Evolutionary conservation across 2,113 vertebrate genomes (phyloP).

Genomic region (Hydrolagus affinis): DNA sequence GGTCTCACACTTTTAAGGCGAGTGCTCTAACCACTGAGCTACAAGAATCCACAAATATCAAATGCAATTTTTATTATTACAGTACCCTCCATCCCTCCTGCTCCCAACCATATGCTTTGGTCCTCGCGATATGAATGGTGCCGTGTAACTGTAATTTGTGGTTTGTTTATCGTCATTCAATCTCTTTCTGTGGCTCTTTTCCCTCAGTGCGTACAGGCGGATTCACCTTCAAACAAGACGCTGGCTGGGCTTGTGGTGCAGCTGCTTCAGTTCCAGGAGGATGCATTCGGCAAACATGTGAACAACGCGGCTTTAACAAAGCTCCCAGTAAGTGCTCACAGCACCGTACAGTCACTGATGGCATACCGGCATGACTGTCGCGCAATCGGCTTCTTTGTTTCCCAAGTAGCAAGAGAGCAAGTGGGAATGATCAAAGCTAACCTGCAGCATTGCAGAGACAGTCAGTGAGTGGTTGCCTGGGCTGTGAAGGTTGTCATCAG

Average conservation of each 20-base stretch:
- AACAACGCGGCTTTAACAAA: slow-evolving; percentile 97
- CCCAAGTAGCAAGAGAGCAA: not conserved
- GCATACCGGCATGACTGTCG: too few species aligned
- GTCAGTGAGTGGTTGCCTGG: too few species aligned
- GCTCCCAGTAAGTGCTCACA: slow-evolving; percentile 71
- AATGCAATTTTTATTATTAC: too few species aligned
- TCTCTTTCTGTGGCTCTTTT: slow-evolving; percentile 31
- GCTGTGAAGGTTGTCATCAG: too few species aligned
- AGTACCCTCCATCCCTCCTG: too few species aligned
- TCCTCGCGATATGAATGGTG: too few species aligned
- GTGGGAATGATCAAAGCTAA: not conserved
- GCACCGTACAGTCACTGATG: not conserved
- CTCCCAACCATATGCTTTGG: too few species aligned
- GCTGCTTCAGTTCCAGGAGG: slow-evolving; percentile 95
- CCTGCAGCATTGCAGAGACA: too few species aligned
- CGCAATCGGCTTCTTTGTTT: not conserved
- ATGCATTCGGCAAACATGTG: slow-evolving; percentile 89
- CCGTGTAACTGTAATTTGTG: accelerated
- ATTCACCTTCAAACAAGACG: slow-evolving; percentile 88
- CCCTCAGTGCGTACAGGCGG: slow-evolving; percentile 83
- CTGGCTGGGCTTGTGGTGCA: slow-evolving; percentile 86
- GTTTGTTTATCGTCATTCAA: accelerated
- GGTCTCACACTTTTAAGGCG: too few species aligned
- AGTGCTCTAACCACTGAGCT: too few species aligned
- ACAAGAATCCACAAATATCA: too few species aligned